phyloP scores from a whole-genome alignment of 2,888 invertebrate species.

The Spodoptera littoralis region DNA sequence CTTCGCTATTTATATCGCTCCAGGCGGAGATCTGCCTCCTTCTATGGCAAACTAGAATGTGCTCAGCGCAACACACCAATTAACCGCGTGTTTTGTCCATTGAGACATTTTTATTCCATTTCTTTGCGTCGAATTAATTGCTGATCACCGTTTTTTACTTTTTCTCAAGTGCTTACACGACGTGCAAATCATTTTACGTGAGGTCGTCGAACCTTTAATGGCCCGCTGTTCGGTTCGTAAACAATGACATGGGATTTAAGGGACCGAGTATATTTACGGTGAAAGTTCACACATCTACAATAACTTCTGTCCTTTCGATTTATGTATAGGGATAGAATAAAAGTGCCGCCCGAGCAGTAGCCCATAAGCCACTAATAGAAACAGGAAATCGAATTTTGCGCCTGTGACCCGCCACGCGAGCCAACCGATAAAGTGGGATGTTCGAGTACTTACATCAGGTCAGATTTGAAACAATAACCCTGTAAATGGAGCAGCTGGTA shows the following conservation, averaged over 20 bases:
- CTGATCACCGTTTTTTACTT: conserved; percentile 64
- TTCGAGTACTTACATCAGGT: conserved; percentile 65
- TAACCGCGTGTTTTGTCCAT: conserved; percentile 74
- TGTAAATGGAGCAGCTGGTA: conserved; percentile 76
- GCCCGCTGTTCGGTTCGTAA: conserved; percentile 70
- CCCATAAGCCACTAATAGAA: conserved; percentile 61
- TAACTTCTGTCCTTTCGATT: conserved; percentile 55
- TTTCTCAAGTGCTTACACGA: conserved; percentile 62
- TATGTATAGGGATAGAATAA: conserved; percentile 51
- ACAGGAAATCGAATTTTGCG: conserved; percentile 74
- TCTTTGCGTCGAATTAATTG: conserved; percentile 71
- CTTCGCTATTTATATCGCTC: conserved; percentile 82
- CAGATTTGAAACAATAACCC: conserved; percentile 75
- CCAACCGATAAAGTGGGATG: conserved; percentile 64
- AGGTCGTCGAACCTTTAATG: conserved; percentile 76
- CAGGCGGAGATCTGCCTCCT: conserved; percentile 80
- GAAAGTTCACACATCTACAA: conserved; percentile 66
- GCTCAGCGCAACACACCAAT: conserved; percentile 72
- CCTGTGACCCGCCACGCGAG: conserved; percentile 61
- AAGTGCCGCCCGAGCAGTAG: conserved; percentile 47
- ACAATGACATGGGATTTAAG: conserved; percentile 71
- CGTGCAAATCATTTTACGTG: conserved; percentile 66
- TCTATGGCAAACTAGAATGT: conserved; percentile 83
- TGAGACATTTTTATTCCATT: conserved; percentile 76
- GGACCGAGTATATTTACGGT: conserved; percentile 67